Base-by-base conservation (phyloP, 2,113 vertebrate genomes). In the Sarotherodon lohbergeri region DNA sequence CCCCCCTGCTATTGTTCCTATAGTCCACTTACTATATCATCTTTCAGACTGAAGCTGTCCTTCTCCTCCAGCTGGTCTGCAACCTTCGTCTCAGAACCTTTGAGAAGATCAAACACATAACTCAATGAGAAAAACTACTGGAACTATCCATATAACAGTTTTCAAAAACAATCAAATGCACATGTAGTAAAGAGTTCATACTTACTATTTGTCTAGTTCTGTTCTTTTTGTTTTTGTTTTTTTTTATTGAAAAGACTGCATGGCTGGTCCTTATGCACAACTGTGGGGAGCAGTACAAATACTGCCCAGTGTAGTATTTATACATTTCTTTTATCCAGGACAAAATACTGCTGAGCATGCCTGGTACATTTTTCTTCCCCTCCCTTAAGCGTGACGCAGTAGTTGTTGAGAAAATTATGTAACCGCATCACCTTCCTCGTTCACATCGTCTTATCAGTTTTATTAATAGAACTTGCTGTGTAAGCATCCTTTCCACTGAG, bases 61-160 rank as follows among this genome's bases (percentile, higher is more conserved):
- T 94, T 92, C 56, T 93, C 93, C 43, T 91, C 88, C 61, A 85
- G 63, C 22, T 85, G 50, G 34, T 86, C 87, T 54, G 29, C 29
- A 32, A 76, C 88, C 56, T 82, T 94, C 5, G 50, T 87, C 94
- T 86, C 87, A 95, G 96, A 94, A 95, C 91, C 95, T 96, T 95
- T 92, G 5, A 87, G 16, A 88, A 93, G 16, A 61, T 71, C 46
- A 71, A 86, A 57, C 7, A 86, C 6, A 22, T 2, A 12, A 55
- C 32, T 83, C 4, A 86, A 3, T 48, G 2, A 87, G 11, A 68
- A 71, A 54, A 79, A 54, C 11, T 61, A 17, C 13, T 17, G 14
- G 17, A 50, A 76, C 43, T n/a, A 32, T 52, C 46, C 27, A 32
- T 34, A n/a, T 52, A 46, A 13, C 73, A 19, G 7, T 32, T 76